phyloP scores from a whole-genome alignment of 2,888 invertebrate genomes.

The Listrodromus nycthemerus region DNA sequence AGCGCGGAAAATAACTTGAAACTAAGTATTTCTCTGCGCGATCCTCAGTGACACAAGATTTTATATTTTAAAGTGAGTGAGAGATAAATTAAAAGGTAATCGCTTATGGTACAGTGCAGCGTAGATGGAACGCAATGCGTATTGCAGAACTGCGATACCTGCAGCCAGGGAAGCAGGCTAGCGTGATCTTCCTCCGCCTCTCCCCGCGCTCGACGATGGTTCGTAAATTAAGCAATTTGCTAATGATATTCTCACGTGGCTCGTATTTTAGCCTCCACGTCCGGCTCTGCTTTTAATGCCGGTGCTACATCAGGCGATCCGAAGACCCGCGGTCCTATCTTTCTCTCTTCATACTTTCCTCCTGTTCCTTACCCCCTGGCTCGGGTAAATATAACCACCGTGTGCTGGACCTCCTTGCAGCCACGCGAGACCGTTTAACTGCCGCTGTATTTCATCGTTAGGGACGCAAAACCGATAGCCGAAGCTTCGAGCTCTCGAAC shows the following conservation, averaged over 20 bases:
- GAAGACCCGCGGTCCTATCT: conserved; percentile 49
- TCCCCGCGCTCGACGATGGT: conserved; percentile 69
- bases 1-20: neutral
- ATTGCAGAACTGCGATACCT: conserved; percentile 9
- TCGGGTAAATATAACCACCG: conserved; percentile 31
- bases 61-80: conserved; percentile 18
- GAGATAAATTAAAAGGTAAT: conserved; percentile 53
- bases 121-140: conserved; percentile 9
- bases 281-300: conserved; percentile 79
- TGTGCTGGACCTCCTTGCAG: conserved; percentile 74
- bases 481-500: conserved; percentile 60
- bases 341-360: conserved; percentile 52
- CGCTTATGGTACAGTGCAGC: conserved; percentile 11
- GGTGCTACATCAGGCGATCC: conserved; percentile 79
- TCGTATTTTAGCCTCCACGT: conserved; percentile 81
- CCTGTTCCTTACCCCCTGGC: conserved; percentile 37
- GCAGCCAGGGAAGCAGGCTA: conserved; percentile 8
- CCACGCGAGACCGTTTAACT: conserved; percentile 75
- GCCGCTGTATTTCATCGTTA: conserved; percentile 78
- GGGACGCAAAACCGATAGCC: conserved; percentile 75
- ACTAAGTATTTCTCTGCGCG: conserved; percentile 7
- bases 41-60: conserved; percentile 27
- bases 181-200: conserved; percentile 1
- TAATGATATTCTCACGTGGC: conserved; percentile 84
- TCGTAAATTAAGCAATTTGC: conserved; percentile 84